Base-by-base conservation (phyloP, 2,888 invertebrate species). In the Pomacea canaliculata region DNA sequence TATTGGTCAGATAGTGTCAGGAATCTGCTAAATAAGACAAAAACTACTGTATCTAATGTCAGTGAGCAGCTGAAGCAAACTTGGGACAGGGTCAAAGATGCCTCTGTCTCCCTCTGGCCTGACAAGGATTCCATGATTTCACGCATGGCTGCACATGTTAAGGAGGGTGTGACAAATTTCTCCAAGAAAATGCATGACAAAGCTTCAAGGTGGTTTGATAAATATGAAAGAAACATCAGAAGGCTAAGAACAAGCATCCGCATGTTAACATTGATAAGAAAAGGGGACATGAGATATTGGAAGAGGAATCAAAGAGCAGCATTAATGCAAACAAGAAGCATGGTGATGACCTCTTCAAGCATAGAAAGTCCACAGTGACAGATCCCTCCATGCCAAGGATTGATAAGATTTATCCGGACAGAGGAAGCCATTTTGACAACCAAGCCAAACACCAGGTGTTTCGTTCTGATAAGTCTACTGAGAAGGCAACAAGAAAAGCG, bases 1-100 rank as follows among this genome's bases (percentile, higher is more conserved):
- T 49, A 16, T 0, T 74, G 74, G 74, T 74, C 74, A 18, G 74
- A 74, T 7, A 68, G 74, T 37, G 69, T 74, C 56, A 46, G 62
- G 69, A 69, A 69, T 12, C 74, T 74, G 48, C 63, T 74, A 69
- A 74, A 74, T 62, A 74, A 69, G 69, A 74, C 74, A n/a, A 68
- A 68, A 16, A 67, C 68, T 1, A 74, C 74, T 1, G 51, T 74
- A 62, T 74, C 74, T 49, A 74, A 74, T 8, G 74, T 74, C 62
- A 68, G 74, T 19, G 60, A 27, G 18, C 74, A 74, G 48, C 51
- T 74, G 51, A 56, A 74, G 69, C 74, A 74, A 69, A 74, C 74
- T 1, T 74, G 74, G 74, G 27, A 46, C 27, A 49, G 68, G 74
- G 74, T 74, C 49, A 74, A 74, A 62, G 69, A 74, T 37, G 74